These are phyloP conservation scores for Poeciliopsis presidionis DNA, from an alignment of 2,797 vertebrate species.

Conservation along the genomic window DNA sequence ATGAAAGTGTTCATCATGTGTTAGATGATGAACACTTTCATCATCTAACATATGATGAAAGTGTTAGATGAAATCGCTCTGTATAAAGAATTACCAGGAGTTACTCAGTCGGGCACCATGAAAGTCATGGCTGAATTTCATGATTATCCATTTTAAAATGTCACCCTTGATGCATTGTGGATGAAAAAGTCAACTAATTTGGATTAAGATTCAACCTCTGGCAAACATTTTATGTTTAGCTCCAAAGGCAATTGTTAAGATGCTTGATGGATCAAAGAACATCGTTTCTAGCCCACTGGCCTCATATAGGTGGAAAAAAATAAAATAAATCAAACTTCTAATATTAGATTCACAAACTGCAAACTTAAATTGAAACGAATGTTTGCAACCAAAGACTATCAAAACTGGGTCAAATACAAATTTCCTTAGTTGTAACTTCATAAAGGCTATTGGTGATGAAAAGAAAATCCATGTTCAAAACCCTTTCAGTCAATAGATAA, in stretches of 20 bases:
- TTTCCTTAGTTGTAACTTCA: background rate
- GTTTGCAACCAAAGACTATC: background rate
- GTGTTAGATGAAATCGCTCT: background rate
- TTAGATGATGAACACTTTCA: too few species aligned
- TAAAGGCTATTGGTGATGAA: background rate
- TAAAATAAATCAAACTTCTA: background rate
- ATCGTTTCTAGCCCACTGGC: background rate
- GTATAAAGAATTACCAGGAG: background rate
- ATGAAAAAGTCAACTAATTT: background rate
- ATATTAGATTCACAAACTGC: background rate
- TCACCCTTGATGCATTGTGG: background rate
- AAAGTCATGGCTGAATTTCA: slow-evolving; percentile 6
- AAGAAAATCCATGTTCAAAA: background rate
- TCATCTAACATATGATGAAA: background rate
- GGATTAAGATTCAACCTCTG: slow-evolving; percentile 2
- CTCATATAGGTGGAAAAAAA: background rate
- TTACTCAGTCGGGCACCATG: background rate
- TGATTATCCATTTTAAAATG: slow-evolving; percentile 4
- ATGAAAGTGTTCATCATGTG: too few species aligned
- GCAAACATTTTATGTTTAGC: background rate
- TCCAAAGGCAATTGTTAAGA: background rate
- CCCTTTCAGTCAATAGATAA: background rate
- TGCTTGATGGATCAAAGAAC: background rate
- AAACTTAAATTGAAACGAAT: background rate
- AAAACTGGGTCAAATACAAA: background rate